Conservation (phyloP, 2,797 vertebrate species). For the Cuniculus paca region DNA sequence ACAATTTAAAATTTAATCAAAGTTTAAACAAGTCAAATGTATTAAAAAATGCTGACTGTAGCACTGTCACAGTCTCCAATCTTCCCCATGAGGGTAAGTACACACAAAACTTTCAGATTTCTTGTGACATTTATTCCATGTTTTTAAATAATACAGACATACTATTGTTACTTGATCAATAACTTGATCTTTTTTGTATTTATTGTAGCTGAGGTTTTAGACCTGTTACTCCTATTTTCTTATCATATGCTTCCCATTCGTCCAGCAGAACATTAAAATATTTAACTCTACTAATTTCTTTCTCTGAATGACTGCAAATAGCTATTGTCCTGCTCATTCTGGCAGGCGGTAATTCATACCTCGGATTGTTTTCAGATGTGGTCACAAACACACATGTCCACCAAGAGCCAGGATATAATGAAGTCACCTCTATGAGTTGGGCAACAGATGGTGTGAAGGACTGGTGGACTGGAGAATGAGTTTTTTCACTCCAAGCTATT, state of each 20-base stretch:
- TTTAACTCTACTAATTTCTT: background rate
- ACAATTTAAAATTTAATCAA: constrained; percentile 17
- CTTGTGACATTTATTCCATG: background rate
- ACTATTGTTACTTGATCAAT: background rate
- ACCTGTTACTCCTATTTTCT: background rate
- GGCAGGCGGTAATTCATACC: background rate
- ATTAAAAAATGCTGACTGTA: background rate
- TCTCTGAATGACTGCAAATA: background rate
- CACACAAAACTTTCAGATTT: background rate
- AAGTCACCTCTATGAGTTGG: background rate
- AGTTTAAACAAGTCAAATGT: constrained; percentile 7
- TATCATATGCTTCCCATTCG: background rate
- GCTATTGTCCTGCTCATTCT: background rate
- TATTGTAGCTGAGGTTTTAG: background rate
- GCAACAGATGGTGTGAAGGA: background rate
- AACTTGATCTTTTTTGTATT: constrained; percentile 19
- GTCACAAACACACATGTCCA: background rate
- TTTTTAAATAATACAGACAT: background rate
- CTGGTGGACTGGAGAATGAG: background rate
- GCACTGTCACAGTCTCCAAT: background rate
- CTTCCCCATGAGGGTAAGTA: background rate
- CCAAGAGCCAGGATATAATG: background rate
- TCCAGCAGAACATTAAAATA: constrained; percentile 5
- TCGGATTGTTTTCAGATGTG: background rate
- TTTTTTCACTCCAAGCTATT: background rate